Evolutionary conservation across 2,113 vertebrate species (phyloP).

Genomic region (Anseranas semipalmata): DNA sequence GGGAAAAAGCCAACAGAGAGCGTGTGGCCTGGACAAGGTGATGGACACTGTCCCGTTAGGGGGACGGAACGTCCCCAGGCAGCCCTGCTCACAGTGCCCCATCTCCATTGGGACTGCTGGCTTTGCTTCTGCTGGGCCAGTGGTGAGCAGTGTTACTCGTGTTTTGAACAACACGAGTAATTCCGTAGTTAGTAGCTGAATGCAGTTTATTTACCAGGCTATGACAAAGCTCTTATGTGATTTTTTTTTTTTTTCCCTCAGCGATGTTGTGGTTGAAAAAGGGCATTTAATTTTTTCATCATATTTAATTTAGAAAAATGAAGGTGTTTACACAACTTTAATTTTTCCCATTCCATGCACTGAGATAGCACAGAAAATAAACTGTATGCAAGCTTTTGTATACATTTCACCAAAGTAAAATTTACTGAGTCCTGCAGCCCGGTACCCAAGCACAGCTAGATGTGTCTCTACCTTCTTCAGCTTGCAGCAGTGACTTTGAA

Average conservation of each 20-base stretch:
- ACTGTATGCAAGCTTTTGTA: background rate
- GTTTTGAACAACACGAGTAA: background rate
- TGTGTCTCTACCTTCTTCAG: background rate
- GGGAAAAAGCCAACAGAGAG: background rate
- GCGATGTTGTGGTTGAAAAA: background rate
- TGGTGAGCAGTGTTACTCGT: no score
- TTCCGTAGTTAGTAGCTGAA: background rate
- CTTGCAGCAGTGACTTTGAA: background rate
- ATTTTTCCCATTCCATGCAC: background rate
- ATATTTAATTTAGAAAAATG: background rate
- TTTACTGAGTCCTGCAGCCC: background rate
- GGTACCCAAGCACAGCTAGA: background rate
- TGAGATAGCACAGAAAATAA: background rate
- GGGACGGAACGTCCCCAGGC: no score
- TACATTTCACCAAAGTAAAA: background rate
- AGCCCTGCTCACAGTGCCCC: no score
- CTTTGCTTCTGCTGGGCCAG: no score
- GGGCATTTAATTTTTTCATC: background rate
- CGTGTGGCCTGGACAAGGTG: background rate
- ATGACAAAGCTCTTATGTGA: background rate
- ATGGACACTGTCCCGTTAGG: background rate
- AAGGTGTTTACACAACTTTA: background rate
- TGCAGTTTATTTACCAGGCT: background rate
- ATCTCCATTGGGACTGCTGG: no score
- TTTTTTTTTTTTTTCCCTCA: background rate